Evolutionary conservation across 2,888 invertebrate genomes (phyloP).

Genomic region (Itoplectis maculator): DNA sequence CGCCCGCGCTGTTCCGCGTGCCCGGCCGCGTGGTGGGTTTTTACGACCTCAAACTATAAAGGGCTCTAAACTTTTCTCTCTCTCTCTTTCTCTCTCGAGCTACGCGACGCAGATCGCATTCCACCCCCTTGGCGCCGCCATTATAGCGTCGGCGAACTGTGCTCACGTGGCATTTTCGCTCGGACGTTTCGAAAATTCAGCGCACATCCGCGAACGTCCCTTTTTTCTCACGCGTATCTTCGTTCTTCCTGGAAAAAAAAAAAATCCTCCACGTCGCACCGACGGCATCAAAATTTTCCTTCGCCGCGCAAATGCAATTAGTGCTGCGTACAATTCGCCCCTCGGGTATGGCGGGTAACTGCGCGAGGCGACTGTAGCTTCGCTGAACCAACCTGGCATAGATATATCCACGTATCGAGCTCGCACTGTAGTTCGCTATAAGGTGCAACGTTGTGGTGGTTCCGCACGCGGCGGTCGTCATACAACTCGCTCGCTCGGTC

Average conservation of each 20-base stretch:
- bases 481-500: no score
- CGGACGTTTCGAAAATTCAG: conserved; percentile 13
- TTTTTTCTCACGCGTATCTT: not conserved
- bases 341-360: not conserved
- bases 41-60: conserved; percentile 82
- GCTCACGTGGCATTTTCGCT: conserved; percentile 56
- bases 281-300: no score
- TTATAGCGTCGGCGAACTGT: conserved; percentile 63
- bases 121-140: conserved; percentile 70
- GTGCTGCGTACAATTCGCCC: not conserved
- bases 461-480: conserved; percentile 47
- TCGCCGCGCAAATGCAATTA: not conserved
- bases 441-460: conserved; percentile 72
- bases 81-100: no score
- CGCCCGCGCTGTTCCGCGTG: conserved; percentile 76
- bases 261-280: not conserved
- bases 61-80: conserved; percentile 83
- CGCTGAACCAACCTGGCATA: not conserved
- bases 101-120: conserved; percentile 73
- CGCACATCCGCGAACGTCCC: not conserved
- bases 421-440: not conserved
- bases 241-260: not conserved
- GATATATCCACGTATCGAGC: no score
- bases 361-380: not conserved
- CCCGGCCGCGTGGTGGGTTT: conserved; percentile 75